Percentiles rank a stretch among this genome's conserved stretches.
Conservation (phyloP, 2,797 vertebrate species). For the Sebastes flavidus region DNA sequence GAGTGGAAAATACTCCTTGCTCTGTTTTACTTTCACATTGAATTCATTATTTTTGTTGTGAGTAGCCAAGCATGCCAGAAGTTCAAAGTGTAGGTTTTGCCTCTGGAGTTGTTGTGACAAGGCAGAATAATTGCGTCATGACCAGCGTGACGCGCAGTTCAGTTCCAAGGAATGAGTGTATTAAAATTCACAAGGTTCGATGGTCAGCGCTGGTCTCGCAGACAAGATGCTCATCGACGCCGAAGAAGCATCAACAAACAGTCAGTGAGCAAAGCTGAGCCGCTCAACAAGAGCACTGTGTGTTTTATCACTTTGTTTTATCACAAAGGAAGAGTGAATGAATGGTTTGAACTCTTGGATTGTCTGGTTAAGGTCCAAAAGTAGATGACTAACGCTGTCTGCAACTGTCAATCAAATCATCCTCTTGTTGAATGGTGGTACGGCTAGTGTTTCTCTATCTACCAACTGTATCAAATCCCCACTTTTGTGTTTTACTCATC, state of each 20-base stretch:
- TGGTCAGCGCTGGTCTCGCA: constrained; percentile 40
- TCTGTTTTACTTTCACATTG: constrained; percentile 11
- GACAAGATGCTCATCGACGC: constrained; percentile 34
- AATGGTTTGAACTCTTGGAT: neutral
- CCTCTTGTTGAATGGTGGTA: neutral
- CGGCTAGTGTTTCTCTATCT: neutral
- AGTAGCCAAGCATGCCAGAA: constrained; percentile 30
- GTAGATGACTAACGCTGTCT: neutral
- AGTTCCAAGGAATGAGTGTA: constrained; percentile 20
- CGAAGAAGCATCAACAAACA: constrained; percentile 32
- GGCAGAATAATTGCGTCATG: constrained; percentile 36
- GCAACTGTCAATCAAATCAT: neutral
- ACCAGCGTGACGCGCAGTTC: constrained; percentile 36
- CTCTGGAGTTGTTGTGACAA: constrained; percentile 51
- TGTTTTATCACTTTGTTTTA: neutral
- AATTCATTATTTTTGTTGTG: constrained; percentile 27
- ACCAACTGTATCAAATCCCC: neutral
- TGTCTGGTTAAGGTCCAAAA: neutral
- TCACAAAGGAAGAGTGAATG: neutral
- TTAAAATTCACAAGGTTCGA: constrained; percentile 38
- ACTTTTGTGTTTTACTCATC: neutral
- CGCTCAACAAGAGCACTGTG: neutral
- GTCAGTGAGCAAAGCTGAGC: constrained; percentile 4
- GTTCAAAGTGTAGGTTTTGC: constrained; percentile 18
- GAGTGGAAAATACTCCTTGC: neutral